Evolutionary conservation across 2,113 vertebrate genomes (phyloP).

Genomic region (Pelecanus crispus): DNA sequence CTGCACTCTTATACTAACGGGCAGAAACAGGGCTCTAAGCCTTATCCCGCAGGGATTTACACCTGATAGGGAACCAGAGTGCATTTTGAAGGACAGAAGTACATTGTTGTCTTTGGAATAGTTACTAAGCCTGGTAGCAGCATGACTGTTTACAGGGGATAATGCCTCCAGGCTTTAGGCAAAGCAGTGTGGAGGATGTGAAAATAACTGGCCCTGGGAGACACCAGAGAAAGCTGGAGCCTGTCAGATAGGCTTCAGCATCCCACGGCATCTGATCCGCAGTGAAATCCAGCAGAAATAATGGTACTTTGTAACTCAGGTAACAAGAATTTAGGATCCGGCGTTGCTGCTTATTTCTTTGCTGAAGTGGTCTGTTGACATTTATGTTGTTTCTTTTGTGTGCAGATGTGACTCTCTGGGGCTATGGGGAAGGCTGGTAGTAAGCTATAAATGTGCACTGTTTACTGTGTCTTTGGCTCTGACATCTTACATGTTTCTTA

Average conservation of each 20-base stretch:
- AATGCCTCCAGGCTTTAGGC: slow-evolving; percentile 29
- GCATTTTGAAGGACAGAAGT: neutral
- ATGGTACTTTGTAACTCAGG: neutral
- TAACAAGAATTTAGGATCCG: neutral
- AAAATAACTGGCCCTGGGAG: slow-evolving; percentile 9
- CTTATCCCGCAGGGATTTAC: slow-evolving; percentile 35
- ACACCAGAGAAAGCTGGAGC: neutral
- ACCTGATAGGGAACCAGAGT: slow-evolving; percentile 17
- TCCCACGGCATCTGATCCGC: slow-evolving; percentile 11
- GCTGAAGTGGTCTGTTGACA: neutral
- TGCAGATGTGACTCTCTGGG: neutral
- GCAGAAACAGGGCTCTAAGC: neutral
- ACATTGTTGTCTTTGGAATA: slow-evolving; percentile 30
- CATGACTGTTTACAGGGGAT: slow-evolving; percentile 3
- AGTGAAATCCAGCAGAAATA: slow-evolving; percentile 18
- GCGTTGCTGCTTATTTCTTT: slow-evolving; percentile 12
- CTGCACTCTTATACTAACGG: neutral
- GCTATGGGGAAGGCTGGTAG: neutral
- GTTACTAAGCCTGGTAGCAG: neutral
- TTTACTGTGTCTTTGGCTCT: neutral
- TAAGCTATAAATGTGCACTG: neutral
- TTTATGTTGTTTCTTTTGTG: slow-evolving; percentile 13
- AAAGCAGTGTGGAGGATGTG: neutral
- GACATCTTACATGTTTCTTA: neutral
- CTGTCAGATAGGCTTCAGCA: neutral